Evolutionary conservation across 1,140 invertebrate genomes (phyloP).

Genomic region (Armadillidium nasatum): DNA sequence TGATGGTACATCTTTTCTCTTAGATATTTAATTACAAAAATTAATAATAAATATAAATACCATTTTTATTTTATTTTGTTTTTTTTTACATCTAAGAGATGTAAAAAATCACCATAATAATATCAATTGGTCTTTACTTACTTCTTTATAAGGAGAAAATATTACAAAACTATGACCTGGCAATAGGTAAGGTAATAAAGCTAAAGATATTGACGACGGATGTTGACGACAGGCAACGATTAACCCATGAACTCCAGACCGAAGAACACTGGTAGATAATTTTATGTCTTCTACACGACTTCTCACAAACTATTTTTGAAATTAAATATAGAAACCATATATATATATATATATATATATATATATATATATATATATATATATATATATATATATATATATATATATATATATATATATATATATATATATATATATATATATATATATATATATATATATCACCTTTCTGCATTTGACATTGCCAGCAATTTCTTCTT

Average conservation of each 20-base stretch:
- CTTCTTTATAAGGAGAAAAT: neutral
- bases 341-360: conserved; percentile 9
- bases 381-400: conserved; percentile 23
- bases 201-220: conserved; percentile 12
- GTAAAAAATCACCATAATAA: too few relatives aligned
- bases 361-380: conserved; percentile 29
- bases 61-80: too few relatives aligned
- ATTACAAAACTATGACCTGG: conserved; percentile 29
- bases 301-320: neutral
- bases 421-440: neutral
- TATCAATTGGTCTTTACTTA: too few relatives aligned
- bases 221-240: neutral
- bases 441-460: neutral
- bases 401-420: conserved; percentile 16
- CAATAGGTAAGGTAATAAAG: conserved; percentile 19
- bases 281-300: neutral
- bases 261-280: neutral
- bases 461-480: neutral
- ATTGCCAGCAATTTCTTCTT: too few relatives aligned
- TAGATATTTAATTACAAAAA: too few relatives aligned
- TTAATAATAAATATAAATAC: too few relatives aligned
- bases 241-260: neutral
- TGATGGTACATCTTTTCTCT: too few relatives aligned
- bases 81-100: too few relatives aligned
- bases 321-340: too few relatives aligned